Evolutionary conservation across 2,888 invertebrate genomes (phyloP).

Genomic region (Eupithecia vulgata): DNA sequence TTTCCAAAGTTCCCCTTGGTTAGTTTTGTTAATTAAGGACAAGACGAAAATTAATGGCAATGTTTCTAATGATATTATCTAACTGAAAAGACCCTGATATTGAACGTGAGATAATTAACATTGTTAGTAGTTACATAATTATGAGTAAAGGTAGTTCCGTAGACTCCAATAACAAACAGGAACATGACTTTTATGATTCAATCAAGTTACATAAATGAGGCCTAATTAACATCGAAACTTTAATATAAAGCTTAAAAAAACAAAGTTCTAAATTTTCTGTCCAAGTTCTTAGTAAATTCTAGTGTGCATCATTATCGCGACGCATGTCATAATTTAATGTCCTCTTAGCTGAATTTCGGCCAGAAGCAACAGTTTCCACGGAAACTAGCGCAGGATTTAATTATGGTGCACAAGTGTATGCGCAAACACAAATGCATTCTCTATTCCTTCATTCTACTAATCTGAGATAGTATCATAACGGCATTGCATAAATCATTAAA

Average conservation of each 20-base stretch:
- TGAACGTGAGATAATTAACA: slow-evolving; percentile 12
- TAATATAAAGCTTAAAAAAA: neutral
- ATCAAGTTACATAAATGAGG: neutral
- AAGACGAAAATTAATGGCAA: neutral
- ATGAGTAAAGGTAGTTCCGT: neutral
- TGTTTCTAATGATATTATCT: neutral
- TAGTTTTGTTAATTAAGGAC: neutral
- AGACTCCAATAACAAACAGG: neutral
- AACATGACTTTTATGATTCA: neutral
- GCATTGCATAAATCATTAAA: too few relatives aligned
- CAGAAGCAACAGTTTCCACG: neutral
- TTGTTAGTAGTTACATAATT: slow-evolving; percentile 3
- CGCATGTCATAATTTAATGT: too few relatives aligned
- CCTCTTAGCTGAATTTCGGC: neutral
- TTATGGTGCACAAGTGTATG: neutral
- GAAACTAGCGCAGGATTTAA: neutral
- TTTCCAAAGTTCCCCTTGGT: neutral
- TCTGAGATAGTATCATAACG: neutral
- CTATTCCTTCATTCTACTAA: neutral
- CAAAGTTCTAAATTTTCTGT: neutral
- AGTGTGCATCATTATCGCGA: too few relatives aligned
- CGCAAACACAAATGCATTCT: neutral
- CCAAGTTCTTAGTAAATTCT: neutral
- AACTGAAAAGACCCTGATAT: slow-evolving; percentile 11
- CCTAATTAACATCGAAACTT: neutral